phyloP scores from a whole-genome alignment of 2,888 invertebrate genomes.

The Microplitis deprimator region DNA sequence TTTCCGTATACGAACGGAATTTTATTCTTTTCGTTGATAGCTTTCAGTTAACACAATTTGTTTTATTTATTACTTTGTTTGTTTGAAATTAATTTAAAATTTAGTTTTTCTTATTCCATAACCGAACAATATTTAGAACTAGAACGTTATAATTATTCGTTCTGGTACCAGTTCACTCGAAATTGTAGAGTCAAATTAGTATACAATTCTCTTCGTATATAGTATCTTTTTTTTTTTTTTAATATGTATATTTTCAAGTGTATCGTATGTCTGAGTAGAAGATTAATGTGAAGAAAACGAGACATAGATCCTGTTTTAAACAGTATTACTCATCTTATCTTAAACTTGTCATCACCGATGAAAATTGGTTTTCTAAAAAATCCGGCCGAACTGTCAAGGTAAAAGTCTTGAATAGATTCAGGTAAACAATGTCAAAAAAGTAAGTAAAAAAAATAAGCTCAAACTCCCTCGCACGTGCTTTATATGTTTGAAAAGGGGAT shows the following conservation, averaged over 20 bases:
- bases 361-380: conserved; percentile 37
- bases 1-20: no score
- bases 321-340: conserved; percentile 46
- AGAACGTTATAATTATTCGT: no score
- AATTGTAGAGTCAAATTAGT: no score
- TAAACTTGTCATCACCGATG: conserved; percentile 47
- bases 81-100: no score
- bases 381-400: not conserved
- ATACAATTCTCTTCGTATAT: no score
- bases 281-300: conserved; percentile 32
- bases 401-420: conserved; percentile 1
- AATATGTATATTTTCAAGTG: conserved; percentile 18
- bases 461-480: not conserved
- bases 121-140: no score
- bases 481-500: not conserved
- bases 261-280: conserved; percentile 13
- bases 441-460: not conserved
- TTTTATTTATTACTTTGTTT: no score
- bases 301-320: conserved; percentile 21
- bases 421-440: not conserved
- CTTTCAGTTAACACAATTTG: no score
- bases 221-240: no score
- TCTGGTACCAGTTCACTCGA: no score
- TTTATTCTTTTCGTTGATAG: no score
- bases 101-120: no score